Percentiles rank a stretch among this genome's conserved stretches.
These are phyloP conservation scores for Brachyistius frenatus DNA, from an alignment of 2,113 vertebrate genomes.

Conservation along the genomic window DNA sequence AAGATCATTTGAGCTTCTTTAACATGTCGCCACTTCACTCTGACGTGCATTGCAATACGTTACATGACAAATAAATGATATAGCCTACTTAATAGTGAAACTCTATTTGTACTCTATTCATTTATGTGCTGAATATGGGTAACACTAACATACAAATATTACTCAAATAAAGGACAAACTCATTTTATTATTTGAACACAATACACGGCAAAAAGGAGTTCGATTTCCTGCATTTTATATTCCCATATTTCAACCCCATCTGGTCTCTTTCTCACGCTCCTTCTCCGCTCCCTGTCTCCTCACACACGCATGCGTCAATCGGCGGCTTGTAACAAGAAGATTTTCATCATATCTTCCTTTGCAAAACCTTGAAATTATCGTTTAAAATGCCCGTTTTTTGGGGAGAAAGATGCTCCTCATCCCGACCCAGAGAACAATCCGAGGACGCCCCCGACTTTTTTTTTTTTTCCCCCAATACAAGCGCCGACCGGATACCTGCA, in stretches of 20 bases:
- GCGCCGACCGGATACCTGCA: constrained; percentile 34
- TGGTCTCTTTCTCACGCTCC: constrained; percentile 56
- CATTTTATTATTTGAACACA: not conserved
- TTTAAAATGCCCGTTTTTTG: constrained; percentile 18
- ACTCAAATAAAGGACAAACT: not conserved
- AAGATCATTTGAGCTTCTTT: not conserved
- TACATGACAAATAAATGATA: not conserved
- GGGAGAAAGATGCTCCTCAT: constrained; percentile 20
- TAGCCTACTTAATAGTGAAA: no score
- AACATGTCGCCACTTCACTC: constrained; percentile 2
- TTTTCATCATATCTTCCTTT: constrained; percentile 55
- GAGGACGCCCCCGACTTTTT: constrained; percentile 44
- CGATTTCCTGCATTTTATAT: constrained; percentile 25
- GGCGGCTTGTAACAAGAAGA: constrained; percentile 42
- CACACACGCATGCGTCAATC: constrained; percentile 71
- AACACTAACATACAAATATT: no score
- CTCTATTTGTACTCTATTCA: no score
- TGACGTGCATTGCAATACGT: no score
- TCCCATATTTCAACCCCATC: constrained; percentile 40
- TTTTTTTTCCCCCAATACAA: not conserved
- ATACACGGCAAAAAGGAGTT: constrained; percentile 12
- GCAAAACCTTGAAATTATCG: constrained; percentile 45
- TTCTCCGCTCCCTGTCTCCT: constrained; percentile 36
- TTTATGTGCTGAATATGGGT: no score
- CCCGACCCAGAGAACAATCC: constrained; percentile 57